phyloP scores from a whole-genome alignment of 2,888 invertebrate species.

The Dryobotodes eremita region DNA sequence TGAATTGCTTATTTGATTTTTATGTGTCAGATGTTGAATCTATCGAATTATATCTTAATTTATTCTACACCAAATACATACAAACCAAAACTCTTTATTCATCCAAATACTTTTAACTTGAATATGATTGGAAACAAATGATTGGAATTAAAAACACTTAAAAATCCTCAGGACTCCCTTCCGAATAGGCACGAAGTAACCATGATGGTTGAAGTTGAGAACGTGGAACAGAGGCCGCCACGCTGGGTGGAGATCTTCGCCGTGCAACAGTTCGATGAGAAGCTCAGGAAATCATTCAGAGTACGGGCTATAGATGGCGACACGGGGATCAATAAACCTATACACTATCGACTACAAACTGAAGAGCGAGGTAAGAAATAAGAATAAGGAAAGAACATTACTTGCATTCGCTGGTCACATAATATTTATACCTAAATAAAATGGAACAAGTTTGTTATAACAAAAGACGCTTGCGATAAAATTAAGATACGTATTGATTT shows the following conservation, averaged over 20 bases:
- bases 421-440: too few species aligned
- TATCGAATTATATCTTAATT: neutral
- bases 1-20: neutral
- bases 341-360: constrained; percentile 87
- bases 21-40: neutral
- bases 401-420: neutral
- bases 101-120: neutral
- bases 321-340: constrained; percentile 89
- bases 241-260: constrained; percentile 91
- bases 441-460: neutral
- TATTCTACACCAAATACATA: neutral
- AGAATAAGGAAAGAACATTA: neutral
- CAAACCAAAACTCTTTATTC: neutral
- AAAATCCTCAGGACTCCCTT: constrained; percentile 80
- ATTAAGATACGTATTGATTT: neutral
- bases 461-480: neutral
- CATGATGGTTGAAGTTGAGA: constrained; percentile 90
- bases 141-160: neutral
- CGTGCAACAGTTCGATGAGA: constrained; percentile 90
- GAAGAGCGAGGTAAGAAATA: constrained; percentile 78
- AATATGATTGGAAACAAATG: too few species aligned
- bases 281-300: constrained; percentile 81
- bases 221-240: constrained; percentile 91
- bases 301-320: constrained; percentile 92
- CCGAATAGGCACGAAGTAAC: constrained; percentile 84